Conservation (phyloP, 2,797 vertebrate genomes). For the Heliangelus exortis region DNA sequence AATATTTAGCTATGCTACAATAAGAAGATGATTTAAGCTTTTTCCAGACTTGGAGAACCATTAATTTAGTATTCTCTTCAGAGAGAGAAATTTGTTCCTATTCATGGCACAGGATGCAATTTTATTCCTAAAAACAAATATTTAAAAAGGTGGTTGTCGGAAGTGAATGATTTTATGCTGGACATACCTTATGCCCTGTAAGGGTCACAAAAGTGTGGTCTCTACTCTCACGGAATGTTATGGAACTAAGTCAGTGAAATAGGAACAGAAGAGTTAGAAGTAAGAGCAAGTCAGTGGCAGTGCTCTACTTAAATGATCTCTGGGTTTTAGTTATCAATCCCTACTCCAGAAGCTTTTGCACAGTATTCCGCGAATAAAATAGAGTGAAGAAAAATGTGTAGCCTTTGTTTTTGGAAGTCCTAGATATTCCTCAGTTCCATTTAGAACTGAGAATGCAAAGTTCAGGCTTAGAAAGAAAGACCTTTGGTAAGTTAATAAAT, state of each 20-base stretch:
- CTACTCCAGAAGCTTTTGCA: neutral
- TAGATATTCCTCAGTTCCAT: neutral
- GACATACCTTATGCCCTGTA: neutral
- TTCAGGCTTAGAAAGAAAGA: neutral
- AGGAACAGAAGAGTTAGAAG: neutral
- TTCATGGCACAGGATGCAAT: neutral
- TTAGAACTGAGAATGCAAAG: neutral
- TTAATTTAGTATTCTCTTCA: neutral
- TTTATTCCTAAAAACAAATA: neutral
- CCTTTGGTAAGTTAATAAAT: neutral
- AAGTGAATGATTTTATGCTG: neutral
- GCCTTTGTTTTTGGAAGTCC: neutral
- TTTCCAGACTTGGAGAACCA: neutral
- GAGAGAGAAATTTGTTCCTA: neutral
- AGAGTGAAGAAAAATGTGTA: neutral
- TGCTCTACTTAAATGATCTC: neutral
- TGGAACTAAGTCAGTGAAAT: neutral
- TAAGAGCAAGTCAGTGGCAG: neutral
- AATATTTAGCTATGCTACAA: neutral
- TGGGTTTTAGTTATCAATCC: conserved; percentile 17
- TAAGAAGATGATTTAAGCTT: neutral
- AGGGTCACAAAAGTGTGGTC: neutral
- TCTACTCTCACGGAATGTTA: neutral
- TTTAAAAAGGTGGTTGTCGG: neutral
- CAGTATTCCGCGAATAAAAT: neutral